Evolutionary conservation across 2,888 invertebrate species (phyloP).

Genomic region (Ptilodon capucinus): DNA sequence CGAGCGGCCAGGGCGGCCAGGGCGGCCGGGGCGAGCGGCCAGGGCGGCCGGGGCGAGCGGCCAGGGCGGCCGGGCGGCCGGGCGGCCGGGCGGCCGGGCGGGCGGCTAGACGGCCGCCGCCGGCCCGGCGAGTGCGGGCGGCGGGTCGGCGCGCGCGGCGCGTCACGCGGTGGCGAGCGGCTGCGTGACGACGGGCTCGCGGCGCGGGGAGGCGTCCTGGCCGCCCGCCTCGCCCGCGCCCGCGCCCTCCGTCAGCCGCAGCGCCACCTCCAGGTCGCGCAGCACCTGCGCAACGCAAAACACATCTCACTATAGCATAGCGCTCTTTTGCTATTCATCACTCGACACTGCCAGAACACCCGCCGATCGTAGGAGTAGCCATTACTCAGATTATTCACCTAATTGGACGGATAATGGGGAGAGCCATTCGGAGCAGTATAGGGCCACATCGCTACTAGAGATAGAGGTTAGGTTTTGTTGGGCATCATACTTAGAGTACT

Average conservation of each 20-base stretch:
- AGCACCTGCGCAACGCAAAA: constrained; percentile 83
- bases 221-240: constrained; percentile 62
- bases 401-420: too few relatives aligned
- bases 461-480: too few relatives aligned
- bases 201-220: constrained; percentile 68
- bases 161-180: constrained; percentile 71
- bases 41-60: constrained; percentile 21
- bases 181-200: constrained; percentile 81
- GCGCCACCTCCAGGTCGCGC: constrained; percentile 94
- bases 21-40: constrained; percentile 21
- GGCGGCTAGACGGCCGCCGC: constrained; percentile 61
- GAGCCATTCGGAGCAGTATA: too few relatives aligned
- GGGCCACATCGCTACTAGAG: too few relatives aligned
- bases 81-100: constrained; percentile 83
- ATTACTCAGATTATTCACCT: too few relatives aligned
- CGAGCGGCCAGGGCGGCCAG: constrained; percentile 9
- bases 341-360: too few relatives aligned
- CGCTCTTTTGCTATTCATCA: too few relatives aligned
- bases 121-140: constrained; percentile 4
- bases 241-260: constrained; percentile 82
- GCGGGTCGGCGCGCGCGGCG: constrained; percentile 76
- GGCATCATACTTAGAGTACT: too few relatives aligned
- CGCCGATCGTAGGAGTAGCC: too few relatives aligned
- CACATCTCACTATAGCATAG: too few relatives aligned
- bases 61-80: constrained; percentile 84